phyloP scores from a whole-genome alignment of 2,113 vertebrate genomes.

The Zootoca vivipara region DNA sequence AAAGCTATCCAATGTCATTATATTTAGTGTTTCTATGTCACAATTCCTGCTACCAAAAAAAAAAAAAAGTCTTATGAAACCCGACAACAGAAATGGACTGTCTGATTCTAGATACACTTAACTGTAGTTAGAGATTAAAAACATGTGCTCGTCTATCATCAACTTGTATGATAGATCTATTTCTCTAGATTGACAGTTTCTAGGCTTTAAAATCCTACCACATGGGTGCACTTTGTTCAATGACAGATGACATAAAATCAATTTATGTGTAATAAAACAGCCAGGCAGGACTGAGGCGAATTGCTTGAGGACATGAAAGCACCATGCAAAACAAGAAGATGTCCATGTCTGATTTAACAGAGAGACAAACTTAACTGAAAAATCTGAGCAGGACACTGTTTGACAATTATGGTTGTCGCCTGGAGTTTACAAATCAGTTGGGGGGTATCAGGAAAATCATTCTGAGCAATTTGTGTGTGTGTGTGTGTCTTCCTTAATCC shows the following conservation, averaged over 20 bases:
- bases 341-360: constrained; percentile 5
- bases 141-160: not conserved
- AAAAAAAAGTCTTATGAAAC: not conserved
- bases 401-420: not conserved
- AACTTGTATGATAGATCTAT: constrained; percentile 15
- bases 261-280: not conserved
- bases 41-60: not conserved
- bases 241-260: constrained; percentile 14
- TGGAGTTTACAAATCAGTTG: not conserved
- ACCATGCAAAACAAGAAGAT: constrained; percentile 25
- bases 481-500: too few species aligned
- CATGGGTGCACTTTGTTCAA: not conserved
- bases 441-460: not conserved
- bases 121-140: not conserved
- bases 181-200: constrained; percentile 3
- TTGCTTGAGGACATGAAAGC: constrained; percentile 26
- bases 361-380: not conserved
- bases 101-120: not conserved
- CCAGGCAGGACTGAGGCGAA: not conserved
- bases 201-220: constrained; percentile 24
- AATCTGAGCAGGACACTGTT: not conserved
- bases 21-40: not conserved
- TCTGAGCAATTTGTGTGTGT: not conserved
- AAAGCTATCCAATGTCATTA: not conserved
- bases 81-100: not conserved